phyloP scores from a whole-genome alignment of 2,797 vertebrate genomes.

The Xyrichtys novacula region DNA sequence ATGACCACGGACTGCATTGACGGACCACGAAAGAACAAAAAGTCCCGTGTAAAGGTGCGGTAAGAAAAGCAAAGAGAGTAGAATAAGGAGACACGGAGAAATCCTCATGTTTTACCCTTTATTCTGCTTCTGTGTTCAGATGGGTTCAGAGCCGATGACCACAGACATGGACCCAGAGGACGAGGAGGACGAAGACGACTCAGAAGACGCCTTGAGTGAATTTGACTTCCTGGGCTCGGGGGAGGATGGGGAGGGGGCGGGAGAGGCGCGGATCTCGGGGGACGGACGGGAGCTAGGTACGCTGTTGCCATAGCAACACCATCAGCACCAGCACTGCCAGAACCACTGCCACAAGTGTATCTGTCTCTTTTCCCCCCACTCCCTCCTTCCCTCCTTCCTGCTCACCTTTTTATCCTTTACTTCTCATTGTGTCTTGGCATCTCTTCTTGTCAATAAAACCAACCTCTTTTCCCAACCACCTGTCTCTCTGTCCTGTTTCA shows the following conservation, averaged over 20 bases:
- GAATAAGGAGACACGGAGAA: background rate
- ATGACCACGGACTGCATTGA: conserved; percentile 86
- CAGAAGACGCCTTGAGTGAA: conserved; percentile 92
- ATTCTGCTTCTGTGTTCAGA: conserved; percentile 65
- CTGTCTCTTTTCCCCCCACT: conserved; percentile 57
- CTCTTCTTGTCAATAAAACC: conserved; percentile 82
- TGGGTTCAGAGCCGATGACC: conserved; percentile 86
- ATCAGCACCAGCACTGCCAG: conserved; percentile 77
- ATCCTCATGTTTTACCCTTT: background rate
- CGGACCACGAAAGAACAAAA: conserved; percentile 86
- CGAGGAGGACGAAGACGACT: conserved; percentile 93
- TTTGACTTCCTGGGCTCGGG: conserved; percentile 93
- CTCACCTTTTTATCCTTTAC: conserved; percentile 76
- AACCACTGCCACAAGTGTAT: conserved; percentile 78
- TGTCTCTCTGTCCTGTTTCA: conserved; percentile 82
- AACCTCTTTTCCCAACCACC: conserved; percentile 79
- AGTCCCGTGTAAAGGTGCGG: conserved; percentile 86
- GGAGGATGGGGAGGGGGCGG: conserved; percentile 90
- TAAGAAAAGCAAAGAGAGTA: rapidly evolving
- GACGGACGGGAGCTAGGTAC: conserved; percentile 91
- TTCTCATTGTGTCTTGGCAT: conserved; percentile 80
- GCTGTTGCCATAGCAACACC: conserved; percentile 71
- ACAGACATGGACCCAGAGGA: conserved; percentile 92
- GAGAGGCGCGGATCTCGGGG: conserved; percentile 86
- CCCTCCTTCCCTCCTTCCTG: conserved; percentile 11